Evolutionary conservation across 2,888 invertebrate genomes (phyloP), one percentile per base, ranked within the genome.

Genomic region (Pterostichus madidus): DNA sequence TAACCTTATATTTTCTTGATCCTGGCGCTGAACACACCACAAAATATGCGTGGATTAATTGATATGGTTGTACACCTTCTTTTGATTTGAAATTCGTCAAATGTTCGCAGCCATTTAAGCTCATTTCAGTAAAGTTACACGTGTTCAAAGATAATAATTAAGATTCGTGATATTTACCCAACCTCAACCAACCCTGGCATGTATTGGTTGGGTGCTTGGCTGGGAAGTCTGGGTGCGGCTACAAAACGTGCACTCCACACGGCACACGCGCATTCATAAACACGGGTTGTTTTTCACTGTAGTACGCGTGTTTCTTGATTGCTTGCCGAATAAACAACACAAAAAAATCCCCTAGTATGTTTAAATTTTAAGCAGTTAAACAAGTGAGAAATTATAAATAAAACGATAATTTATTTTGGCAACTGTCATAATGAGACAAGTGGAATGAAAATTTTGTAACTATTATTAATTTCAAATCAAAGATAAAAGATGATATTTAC

Each of bases 21-120:
- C 96, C 96, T 86, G 92, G 92, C 84, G 96, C 94, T 81, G 96
- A 94, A 89, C 96, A 95, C 85, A 96, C 94, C 83, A 96, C 95
- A 90, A 98, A 97, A 91, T 95, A 96, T 85, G 95, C 94, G 91
- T 97, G 96, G 87, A 98, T 95, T 87, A 97, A 89, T 84, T 90
- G 90, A 86, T 91, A 91, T 13, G 91, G 90, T 85, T 91, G 91
- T 84, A 91, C 87, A 84, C 96, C 96, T 90, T 94, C 94, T 76
- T 82, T 75, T 7, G 82, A 32, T 76, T 82, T 82, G 76, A 82
- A 82, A 82, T 76, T 82, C 49, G 82, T 76, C 52, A 82, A 61
- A 76, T 82, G 82, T 75, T 82, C 82, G 76, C 82, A 82, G 82
- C 82, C 82, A 82, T 82, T 82, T 44, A 82, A 59, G 82, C 46